Evolutionary conservation across 2,113 vertebrate genomes (phyloP), one percentile per base, ranked within the genome.

Genomic region (Balaenoptera acutorostrata): DNA sequence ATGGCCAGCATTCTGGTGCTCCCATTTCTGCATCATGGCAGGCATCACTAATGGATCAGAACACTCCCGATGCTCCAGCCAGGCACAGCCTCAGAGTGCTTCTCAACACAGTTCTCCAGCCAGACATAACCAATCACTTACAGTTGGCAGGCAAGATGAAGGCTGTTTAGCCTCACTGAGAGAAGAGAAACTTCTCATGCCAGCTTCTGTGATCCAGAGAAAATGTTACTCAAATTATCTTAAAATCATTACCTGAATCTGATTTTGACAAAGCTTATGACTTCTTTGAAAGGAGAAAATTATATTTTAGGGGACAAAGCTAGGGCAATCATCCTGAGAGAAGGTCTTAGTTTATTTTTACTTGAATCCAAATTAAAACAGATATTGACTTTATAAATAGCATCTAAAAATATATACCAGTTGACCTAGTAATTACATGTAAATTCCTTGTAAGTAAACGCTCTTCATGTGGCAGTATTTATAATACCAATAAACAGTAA

Each of bases 341-440:
- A 84, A 57, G 49, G 29, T 36, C 86, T 36, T 31, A 13, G 23
- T 88, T 95, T 91, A 80, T 93, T 86, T 21, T 83, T 86, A 88
- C 11, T 82, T 21, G 52, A 66, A 52, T 81, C 55, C 72, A 95
- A 91, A 95, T 88, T 75, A 85, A 88, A 96, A 86, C 29, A 93
- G 25, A 2, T 84, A 69, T 69, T 61, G 63, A 71, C 25, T 36
- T 93, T 78, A 81, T 78, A 75, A 97, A 74, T 52, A 46, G 18
- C 41, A 78, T 23, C 52, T 64, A 59, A 88, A 85, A 69, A 68
- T 12, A 4, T 66, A 64, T n/a, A 57, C 52, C 66, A 14, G 25
- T 86, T 61, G 64, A 85, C 14, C 55, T 75, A 55, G 23, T 72
- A 31, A 57, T 81, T 85, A 25, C 33, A 64, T 14, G 63, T 31